phyloP scores from a whole-genome alignment of 1,140 invertebrate species.

The Gryllus bimaculatus region DNA sequence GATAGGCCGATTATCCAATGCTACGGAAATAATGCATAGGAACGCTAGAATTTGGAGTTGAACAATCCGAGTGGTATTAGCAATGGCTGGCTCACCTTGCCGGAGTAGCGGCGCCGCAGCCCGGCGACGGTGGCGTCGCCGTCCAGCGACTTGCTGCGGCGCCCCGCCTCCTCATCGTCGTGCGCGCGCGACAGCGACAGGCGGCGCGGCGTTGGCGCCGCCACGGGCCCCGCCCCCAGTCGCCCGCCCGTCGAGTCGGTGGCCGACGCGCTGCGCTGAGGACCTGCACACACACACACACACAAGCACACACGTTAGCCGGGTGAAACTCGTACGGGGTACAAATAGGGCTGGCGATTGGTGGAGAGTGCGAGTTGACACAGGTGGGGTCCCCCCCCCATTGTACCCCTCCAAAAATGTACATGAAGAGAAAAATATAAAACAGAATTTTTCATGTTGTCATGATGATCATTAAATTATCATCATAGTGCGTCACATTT shows the following conservation, averaged over 20 bases:
- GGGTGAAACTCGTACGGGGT: background rate
- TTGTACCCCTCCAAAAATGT: too few species aligned
- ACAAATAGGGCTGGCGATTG: too few species aligned
- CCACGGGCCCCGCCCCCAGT: background rate
- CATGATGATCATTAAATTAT: too few species aligned
- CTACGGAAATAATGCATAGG: too few species aligned
- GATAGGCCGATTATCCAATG: too few species aligned
- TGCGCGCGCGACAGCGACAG: conserved; percentile 14
- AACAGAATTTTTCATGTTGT: too few species aligned
- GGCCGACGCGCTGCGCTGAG: conserved; percentile 21
- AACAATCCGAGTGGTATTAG: too few species aligned
- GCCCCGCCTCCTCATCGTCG: conserved; percentile 26
- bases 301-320: background rate
- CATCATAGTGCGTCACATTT: too few species aligned
- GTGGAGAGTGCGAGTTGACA: too few species aligned
- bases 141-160: conserved; percentile 32
- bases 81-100: conserved; percentile 10
- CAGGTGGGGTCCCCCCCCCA: too few species aligned
- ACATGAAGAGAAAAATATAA: too few species aligned
- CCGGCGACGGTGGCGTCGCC: conserved; percentile 25
- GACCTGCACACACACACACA: conserved; percentile 10
- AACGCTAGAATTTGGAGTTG: too few species aligned
- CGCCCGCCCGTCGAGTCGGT: conserved; percentile 19
- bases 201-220: background rate
- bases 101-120: background rate